A percentile compares a stretch with the other conserved stretches of the same genome.
Conservation (phyloP, 2,888 invertebrate genomes). For the Nasonia oneida region DNA sequence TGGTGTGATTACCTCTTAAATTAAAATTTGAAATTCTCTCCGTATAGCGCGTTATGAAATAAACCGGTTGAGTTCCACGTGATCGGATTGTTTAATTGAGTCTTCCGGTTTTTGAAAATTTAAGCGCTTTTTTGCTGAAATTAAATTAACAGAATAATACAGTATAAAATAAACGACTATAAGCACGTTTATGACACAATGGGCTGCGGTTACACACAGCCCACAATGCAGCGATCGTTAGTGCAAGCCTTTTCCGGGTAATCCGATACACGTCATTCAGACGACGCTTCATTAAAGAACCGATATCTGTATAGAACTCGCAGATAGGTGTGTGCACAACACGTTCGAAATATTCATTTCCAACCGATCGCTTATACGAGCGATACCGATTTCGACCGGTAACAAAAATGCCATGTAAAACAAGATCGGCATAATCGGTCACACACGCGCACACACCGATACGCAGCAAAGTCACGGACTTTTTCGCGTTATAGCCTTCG, state of each 20-base stretch:
- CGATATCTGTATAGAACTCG: neutral
- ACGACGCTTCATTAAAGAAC: neutral
- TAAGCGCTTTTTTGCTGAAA: neutral
- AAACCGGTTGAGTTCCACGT: neutral
- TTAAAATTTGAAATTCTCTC: no score
- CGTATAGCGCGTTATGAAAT: neutral
- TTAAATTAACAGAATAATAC: no score
- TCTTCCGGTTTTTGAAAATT: neutral
- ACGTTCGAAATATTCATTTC: neutral
- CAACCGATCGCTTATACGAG: neutral
- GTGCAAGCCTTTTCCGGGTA: constrained; percentile 48
- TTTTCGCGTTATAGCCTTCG: neutral
- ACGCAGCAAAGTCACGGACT: constrained; percentile 36
- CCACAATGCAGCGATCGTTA: constrained; percentile 9
- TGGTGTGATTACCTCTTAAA: no score
- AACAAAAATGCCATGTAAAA: neutral
- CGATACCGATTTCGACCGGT: neutral
- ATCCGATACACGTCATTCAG: constrained; percentile 14
- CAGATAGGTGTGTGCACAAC: neutral
- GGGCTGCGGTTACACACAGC: neutral
- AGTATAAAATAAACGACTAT: neutral
- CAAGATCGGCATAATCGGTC: no score
- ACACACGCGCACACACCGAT: neutral
- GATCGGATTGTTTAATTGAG: neutral
- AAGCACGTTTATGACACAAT: neutral